Conservation (phyloP, 2,113 vertebrate genomes). For the Ictidomys tridecemlineatus region DNA sequence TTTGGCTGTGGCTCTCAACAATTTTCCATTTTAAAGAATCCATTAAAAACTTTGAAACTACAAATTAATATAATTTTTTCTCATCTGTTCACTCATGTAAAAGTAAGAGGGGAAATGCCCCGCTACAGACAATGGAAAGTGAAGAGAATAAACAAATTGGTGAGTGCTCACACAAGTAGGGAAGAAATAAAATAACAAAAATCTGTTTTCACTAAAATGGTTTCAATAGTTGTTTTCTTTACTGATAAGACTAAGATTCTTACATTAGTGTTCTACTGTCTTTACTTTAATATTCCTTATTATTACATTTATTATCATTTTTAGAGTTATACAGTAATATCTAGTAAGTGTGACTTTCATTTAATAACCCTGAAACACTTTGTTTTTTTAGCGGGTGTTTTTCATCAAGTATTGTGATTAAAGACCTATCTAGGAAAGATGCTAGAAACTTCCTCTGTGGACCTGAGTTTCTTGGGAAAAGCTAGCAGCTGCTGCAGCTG, state of each 20-base stretch:
- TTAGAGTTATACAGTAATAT: constrained; percentile 24
- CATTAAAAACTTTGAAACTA: constrained; percentile 39
- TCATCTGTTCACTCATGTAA: constrained; percentile 42
- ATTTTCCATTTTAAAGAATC: constrained; percentile 37
- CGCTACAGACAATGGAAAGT: constrained; percentile 45
- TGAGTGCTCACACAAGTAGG: background rate
- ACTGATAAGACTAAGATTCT: background rate
- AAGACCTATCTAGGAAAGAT: background rate
- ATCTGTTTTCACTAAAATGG: background rate
- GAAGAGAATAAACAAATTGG: constrained; percentile 54
- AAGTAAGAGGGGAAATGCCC: background rate
- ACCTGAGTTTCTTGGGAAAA: background rate
- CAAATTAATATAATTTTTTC: constrained; percentile 40
- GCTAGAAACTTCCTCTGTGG: background rate
- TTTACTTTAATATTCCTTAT: constrained; percentile 42
- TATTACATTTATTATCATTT: constrained; percentile 9
- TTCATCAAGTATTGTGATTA: background rate
- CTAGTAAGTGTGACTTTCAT: background rate
- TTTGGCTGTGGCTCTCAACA: too few relatives aligned
- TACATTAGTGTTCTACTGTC: background rate
- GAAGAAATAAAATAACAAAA: constrained; percentile 42
- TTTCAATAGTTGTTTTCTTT: background rate
- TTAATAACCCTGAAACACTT: constrained; percentile 16
- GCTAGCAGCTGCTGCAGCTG: background rate
- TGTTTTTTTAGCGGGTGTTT: background rate